Evolutionary conservation across 2,113 vertebrate genomes (phyloP).

Genomic region (Anas platyrhynchos): DNA sequence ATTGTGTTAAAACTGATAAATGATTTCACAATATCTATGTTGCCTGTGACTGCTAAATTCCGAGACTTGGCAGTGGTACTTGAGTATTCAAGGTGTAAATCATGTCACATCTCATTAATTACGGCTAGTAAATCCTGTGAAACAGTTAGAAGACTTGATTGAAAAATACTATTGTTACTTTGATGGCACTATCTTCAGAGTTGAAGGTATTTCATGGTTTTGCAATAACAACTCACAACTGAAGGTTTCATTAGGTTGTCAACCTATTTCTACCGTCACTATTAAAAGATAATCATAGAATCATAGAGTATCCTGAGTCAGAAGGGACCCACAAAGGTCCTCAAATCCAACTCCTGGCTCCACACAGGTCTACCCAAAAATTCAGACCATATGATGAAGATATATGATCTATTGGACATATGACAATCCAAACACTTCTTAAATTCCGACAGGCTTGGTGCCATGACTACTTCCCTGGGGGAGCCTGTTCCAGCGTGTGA

Average conservation of each 20-base stretch:
- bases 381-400: no score
- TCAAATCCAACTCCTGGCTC: no score
- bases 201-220: background rate
- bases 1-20: background rate
- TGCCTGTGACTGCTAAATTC: background rate
- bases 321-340: no score
- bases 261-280: background rate
- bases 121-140: background rate
- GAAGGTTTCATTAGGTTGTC: background rate
- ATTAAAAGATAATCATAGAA: background rate
- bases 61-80: background rate
- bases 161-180: background rate
- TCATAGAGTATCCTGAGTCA: no score
- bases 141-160: background rate
- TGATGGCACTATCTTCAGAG: background rate
- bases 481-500: no score
- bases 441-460: no score
- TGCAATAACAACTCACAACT: background rate
- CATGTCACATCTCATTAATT: background rate
- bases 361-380: no score
- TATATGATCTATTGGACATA: no score
- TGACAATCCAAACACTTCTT: no score
- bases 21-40: background rate
- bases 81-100: background rate
- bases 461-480: no score